phyloP scores from a whole-genome alignment of 2,888 invertebrate genomes.

The Erebia aethiops region DNA sequence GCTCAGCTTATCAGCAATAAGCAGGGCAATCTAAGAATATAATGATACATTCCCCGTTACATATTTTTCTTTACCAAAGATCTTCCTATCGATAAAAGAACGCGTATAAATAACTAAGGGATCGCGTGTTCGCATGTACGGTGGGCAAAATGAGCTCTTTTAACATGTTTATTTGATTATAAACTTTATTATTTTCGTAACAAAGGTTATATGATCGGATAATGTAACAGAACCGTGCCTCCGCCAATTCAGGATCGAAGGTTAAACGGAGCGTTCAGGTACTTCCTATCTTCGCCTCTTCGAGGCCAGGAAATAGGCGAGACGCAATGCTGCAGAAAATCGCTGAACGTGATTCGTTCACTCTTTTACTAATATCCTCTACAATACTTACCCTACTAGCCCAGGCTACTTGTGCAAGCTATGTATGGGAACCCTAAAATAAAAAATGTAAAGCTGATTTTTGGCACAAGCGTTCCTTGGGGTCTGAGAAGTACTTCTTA shows the following conservation, averaged over 20 bases:
- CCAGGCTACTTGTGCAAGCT: too few relatives aligned
- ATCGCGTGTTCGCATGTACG: constrained; percentile 36
- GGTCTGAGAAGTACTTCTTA: too few relatives aligned
- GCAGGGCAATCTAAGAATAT: constrained; percentile 31
- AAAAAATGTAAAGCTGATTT: too few relatives aligned
- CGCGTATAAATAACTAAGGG: constrained; percentile 36
- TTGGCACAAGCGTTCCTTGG: too few relatives aligned
- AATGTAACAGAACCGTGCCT: constrained; percentile 21
- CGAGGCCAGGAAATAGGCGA: constrained; percentile 49
- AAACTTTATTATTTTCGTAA: constrained; percentile 23
- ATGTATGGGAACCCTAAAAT: too few relatives aligned
- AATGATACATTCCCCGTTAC: constrained; percentile 29
- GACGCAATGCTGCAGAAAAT: constrained; percentile 30
- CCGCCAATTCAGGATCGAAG: constrained; percentile 63
- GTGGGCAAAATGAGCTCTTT: constrained; percentile 11
- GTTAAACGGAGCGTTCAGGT: constrained; percentile 74
- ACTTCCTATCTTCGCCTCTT: constrained; percentile 51
- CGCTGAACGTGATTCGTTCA: constrained; percentile 27
- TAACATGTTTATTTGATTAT: constrained; percentile 24
- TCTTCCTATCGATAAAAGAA: constrained; percentile 32
- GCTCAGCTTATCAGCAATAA: constrained; percentile 34
- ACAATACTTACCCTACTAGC: not conserved
- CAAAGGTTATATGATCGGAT: constrained; percentile 19
- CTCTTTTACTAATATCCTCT: constrained; percentile 12
- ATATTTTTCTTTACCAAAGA: constrained; percentile 35